A percentile compares a stretch with the other conserved stretches of the same genome.
Evolutionary conservation across 2,888 invertebrate genomes (phyloP).

Genomic region (Mythimna ferrago): DNA sequence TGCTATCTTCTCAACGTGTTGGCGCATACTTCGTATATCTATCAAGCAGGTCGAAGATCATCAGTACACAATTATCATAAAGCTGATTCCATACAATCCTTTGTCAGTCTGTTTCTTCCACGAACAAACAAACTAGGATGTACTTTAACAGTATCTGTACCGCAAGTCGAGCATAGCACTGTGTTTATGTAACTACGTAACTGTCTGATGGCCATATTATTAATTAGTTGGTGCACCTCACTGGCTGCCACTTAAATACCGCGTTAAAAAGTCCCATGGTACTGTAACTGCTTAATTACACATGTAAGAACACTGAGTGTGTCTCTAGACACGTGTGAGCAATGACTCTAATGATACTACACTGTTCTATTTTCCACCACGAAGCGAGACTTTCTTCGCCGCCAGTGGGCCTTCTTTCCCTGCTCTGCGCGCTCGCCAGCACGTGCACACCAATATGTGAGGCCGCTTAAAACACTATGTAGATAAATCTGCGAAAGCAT

Average conservation of each 20-base stretch:
- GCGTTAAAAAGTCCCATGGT: background rate
- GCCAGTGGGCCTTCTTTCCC: slow-evolving; percentile 12
- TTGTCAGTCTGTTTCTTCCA: slow-evolving; percentile 23
- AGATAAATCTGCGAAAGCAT: background rate
- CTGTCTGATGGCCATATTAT: slow-evolving; percentile 24
- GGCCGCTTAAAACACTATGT: slow-evolving; percentile 1
- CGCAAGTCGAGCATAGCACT: slow-evolving; percentile 22
- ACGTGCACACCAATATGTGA: slow-evolving; percentile 12
- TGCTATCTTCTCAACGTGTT: slow-evolving; percentile 4
- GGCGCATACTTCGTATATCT: background rate
- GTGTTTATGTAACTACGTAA: slow-evolving; percentile 22
- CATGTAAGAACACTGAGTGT: background rate
- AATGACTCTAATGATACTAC: slow-evolving; percentile 24
- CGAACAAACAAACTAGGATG: slow-evolving; percentile 17
- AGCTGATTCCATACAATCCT: background rate
- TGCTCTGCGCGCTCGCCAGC: background rate
- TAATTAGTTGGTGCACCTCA: slow-evolving; percentile 18
- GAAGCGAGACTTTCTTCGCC: slow-evolving; percentile 35
- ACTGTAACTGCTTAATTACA: background rate
- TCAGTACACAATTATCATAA: slow-evolving; percentile 1
- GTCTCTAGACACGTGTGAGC: slow-evolving; percentile 33
- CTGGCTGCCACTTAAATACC: slow-evolving; percentile 15
- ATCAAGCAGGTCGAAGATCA: slow-evolving; percentile 25
- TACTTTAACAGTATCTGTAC: slow-evolving; percentile 19
- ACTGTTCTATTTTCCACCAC: slow-evolving; percentile 42